Evolutionary conservation across 2,797 vertebrate species (phyloP), one percentile per base, ranked within the genome.

Genomic region (Tympanoctomys barrerae): DNA sequence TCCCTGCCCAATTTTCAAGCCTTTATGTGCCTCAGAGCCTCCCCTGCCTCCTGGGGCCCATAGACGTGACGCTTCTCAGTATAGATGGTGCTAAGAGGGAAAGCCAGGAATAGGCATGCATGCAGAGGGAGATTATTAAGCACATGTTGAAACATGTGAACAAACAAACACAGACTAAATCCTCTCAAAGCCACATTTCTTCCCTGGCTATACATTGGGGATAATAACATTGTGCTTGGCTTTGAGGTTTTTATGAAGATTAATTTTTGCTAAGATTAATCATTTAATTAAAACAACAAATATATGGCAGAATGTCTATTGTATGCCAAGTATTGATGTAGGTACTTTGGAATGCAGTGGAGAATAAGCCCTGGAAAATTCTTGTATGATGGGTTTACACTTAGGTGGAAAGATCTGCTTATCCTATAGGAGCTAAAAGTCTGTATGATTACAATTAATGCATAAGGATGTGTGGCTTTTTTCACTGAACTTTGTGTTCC

Each of bases 281-380:
- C 85, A 36, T 26, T 49, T 84, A 94, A 75, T 81, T 71, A 94
- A 80, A 54, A 62, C 42, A 87, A 64, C 46, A 54, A 52, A 85
- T 46, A 36, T 7, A 59, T 57, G 73, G 36, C 22, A 79, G 54
- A 85, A 31, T 16, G 26, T 57, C 57, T 95, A 57, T 64, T 59
- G 14, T 16, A 5, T 49, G 68, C 36, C 84, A 49, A 75, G 26
- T 62, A 77, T 49, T 77, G 73, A 78, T 77, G 28, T 77, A 77
- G 26, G 42, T 77, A 77, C 73, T 49, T 49, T 77, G 73, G 73
- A 77, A 77, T 13, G 28, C 64, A 39, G 61, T 68, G 7, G 86
- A 59, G 19, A 57, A 89, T 21, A 92, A 57, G 31, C 54, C 59
- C 6, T 31, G 54, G 71, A 71, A 85, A 89, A 57, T 85, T 79